Evolutionary conservation across 2,888 invertebrate species (phyloP).

Genomic region (Cheilosia grossa): DNA sequence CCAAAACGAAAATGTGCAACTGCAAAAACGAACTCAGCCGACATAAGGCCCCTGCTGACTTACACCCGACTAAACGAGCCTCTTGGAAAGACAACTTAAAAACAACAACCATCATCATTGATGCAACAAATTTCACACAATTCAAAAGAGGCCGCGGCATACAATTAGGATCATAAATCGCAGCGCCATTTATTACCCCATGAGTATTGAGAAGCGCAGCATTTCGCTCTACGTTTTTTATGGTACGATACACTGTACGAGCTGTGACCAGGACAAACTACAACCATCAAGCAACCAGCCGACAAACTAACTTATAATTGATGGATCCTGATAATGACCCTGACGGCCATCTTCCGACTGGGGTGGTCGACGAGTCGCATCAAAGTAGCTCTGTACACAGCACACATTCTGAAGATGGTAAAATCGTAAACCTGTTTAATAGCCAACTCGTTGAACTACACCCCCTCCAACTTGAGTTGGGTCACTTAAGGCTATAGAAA

Average conservation of each 20-base stretch:
- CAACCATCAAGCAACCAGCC: conserved; percentile 20
- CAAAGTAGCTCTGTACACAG: background rate
- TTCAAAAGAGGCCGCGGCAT: conserved; percentile 25
- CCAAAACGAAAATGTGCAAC: no score
- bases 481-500: conserved; percentile 21
- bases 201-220: conserved; percentile 53
- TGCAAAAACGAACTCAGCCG: no score
- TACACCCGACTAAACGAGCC: no score
- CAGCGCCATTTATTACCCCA: conserved; percentile 41
- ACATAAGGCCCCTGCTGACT: no score
- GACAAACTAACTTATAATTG: conserved; percentile 65
- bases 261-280: conserved; percentile 22
- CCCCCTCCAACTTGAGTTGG: background rate
- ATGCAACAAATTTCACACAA: conserved; percentile 23
- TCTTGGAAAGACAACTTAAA: no score
- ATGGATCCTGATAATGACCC: conserved; percentile 62
- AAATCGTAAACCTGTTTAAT: conserved; percentile 52
- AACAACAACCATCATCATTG: no score
- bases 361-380: conserved; percentile 47
- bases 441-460: conserved; percentile 10
- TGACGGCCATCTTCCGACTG: conserved; percentile 5
- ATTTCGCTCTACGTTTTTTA: conserved; percentile 27
- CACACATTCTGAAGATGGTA: conserved; percentile 24
- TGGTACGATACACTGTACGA: conserved; percentile 5
- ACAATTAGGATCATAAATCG: conserved; percentile 39